Evolutionary conservation across 2,113 vertebrate species (phyloP).

Genomic region (Sylvilagus bachmani): DNA sequence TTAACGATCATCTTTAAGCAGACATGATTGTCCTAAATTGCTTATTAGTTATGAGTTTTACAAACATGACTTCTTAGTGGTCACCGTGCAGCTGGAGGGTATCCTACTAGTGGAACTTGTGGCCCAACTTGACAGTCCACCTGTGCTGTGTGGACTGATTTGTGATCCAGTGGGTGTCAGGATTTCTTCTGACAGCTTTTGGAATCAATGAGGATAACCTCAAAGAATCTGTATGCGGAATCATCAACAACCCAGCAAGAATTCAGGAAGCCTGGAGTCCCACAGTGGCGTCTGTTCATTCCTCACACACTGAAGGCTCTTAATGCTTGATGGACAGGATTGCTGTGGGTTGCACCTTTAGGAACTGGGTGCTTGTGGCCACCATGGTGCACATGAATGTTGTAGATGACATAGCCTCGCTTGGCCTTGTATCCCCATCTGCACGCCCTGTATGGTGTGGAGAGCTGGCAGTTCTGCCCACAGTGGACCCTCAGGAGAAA

Average conservation of each 20-base stretch:
- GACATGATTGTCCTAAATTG: conserved; percentile 8
- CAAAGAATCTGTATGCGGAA: background rate
- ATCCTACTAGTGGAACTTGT: conserved; percentile 95
- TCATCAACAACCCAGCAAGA: background rate
- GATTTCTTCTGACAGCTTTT: too few species aligned
- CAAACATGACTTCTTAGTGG: conserved; percentile 85
- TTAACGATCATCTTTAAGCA: too few species aligned
- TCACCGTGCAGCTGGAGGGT: conserved; percentile 96
- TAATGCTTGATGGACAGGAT: background rate
- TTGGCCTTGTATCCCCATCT: background rate
- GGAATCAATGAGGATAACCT: background rate
- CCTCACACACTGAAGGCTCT: background rate
- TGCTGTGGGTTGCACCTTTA: background rate
- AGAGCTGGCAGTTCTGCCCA: background rate
- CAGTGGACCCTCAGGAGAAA: background rate
- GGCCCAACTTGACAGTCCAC: conserved; percentile 82
- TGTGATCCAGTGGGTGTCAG: too few species aligned
- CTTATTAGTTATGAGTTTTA: conserved; percentile 90
- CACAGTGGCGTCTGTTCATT: too few species aligned
- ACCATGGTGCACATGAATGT: background rate
- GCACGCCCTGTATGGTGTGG: too few species aligned
- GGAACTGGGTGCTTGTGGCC: background rate
- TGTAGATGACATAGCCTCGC: background rate
- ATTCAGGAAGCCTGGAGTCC: background rate
- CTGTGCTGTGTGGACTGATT: too few species aligned